Evolutionary conservation across 2,113 vertebrate genomes (phyloP).

Genomic region (Paracanthobrama guichenoti): DNA sequence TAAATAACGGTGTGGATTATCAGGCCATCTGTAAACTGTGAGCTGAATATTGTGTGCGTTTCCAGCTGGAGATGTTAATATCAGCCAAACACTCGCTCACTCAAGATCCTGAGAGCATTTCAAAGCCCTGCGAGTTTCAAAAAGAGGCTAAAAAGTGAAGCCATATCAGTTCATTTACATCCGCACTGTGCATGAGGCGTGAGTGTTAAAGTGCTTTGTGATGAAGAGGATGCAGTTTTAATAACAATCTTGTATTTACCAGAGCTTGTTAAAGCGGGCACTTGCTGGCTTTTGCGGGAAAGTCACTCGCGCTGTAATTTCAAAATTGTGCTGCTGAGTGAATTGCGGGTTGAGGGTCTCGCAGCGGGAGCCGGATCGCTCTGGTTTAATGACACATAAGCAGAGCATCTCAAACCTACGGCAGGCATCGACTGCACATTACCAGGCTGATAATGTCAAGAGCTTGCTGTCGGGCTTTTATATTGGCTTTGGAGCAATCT

Average conservation of each 20-base stretch:
- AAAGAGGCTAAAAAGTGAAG: background rate
- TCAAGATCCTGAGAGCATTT: conserved; percentile 2
- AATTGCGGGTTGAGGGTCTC: conserved; percentile 75
- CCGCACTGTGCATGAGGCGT: background rate
- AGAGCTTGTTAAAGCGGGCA: conserved; percentile 33
- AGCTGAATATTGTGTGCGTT: conserved; percentile 57
- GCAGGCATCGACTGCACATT: conserved; percentile 86
- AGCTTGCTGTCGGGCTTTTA: conserved; percentile 66
- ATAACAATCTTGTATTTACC: conserved; percentile 45
- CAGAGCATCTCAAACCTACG: conserved; percentile 80
- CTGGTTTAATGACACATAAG: conserved; percentile 80
- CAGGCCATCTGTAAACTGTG: conserved; percentile 88
- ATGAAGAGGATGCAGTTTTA: background rate
- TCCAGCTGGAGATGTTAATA: background rate
- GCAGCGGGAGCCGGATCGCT: conserved; percentile 74
- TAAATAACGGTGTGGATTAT: conserved; percentile 87
- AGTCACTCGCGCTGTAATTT: conserved; percentile 74
- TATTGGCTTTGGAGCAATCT: conserved; percentile 36
- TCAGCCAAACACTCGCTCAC: background rate
- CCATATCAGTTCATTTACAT: conserved; percentile 30
- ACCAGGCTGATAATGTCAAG: conserved; percentile 87
- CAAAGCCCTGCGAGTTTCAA: background rate
- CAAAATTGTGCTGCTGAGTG: conserved; percentile 71
- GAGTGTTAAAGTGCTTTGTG: conserved; percentile 23
- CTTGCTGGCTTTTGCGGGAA: conserved; percentile 54